Evolutionary conservation across 2,797 vertebrate genomes (phyloP).

Genomic region (Nannoperca obscura): DNA sequence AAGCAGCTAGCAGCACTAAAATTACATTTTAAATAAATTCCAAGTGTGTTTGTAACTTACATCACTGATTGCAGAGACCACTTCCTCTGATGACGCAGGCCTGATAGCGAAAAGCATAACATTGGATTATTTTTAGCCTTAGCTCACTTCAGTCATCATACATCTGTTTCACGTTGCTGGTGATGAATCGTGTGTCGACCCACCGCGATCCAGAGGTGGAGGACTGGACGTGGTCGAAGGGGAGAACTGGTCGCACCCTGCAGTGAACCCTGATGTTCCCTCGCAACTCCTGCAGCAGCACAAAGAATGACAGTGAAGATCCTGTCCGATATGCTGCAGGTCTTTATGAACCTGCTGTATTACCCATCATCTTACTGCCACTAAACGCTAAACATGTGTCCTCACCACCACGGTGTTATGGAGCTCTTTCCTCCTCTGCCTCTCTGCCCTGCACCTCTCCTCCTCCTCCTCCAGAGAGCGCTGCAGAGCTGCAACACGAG

Average conservation of each 20-base stretch:
- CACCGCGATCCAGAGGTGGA: slow-evolving; percentile 70
- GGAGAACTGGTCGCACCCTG: slow-evolving; percentile 85
- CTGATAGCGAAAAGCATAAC: slow-evolving; percentile 62
- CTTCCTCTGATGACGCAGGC: slow-evolving; percentile 76
- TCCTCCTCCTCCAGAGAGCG: slow-evolving; percentile 82
- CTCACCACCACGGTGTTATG: slow-evolving; percentile 88
- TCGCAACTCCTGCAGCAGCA: slow-evolving; percentile 84
- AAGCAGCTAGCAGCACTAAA: background rate
- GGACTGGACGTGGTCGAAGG: slow-evolving; percentile 75
- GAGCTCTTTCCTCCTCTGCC: slow-evolving; percentile 82
- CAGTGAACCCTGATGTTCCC: slow-evolving; percentile 91
- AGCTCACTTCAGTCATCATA: background rate
- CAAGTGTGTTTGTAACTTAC: slow-evolving; percentile 77
- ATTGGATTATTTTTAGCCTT: background rate
- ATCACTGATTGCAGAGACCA: slow-evolving; percentile 83
- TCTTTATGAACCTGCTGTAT: background rate
- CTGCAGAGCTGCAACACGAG: slow-evolving; percentile 77
- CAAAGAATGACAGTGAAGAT: background rate
- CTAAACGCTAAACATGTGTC: background rate
- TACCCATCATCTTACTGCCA: background rate
- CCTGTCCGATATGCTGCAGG: background rate
- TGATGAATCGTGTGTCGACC: slow-evolving; percentile 4
- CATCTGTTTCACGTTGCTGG: background rate
- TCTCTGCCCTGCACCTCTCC: slow-evolving; percentile 81
- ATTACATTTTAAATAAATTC: background rate